These are phyloP conservation scores for Phoebastria nigripes DNA, from an alignment of 2,797 vertebrate genomes.

Conservation along the genomic window DNA sequence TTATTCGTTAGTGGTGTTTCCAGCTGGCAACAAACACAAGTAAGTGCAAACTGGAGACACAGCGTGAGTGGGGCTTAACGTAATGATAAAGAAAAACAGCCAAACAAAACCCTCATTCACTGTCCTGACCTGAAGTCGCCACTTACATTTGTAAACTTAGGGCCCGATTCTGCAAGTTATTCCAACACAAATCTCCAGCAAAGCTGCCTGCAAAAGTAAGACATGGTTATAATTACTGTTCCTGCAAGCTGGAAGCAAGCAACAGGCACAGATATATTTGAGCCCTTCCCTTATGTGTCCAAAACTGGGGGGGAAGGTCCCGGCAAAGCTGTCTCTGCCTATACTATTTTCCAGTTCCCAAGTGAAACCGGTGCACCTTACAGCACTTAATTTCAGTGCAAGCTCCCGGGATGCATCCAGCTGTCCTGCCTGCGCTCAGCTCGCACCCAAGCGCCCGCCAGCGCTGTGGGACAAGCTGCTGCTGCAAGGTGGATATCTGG, in stretches of 20 bases:
- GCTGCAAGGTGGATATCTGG: neutral
- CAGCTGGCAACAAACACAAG: slow-evolving; percentile 56
- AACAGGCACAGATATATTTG: neutral
- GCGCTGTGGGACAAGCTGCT: neutral
- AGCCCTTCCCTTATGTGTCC: neutral
- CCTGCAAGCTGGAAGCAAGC: neutral
- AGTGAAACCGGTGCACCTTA: neutral
- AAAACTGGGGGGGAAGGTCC: neutral
- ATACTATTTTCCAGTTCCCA: neutral
- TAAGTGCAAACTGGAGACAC: slow-evolving; percentile 41
- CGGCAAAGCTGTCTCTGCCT: neutral
- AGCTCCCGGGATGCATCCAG: neutral
- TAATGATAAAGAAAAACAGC: slow-evolving; percentile 57
- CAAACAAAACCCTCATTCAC: slow-evolving; percentile 53
- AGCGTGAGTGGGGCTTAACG: slow-evolving; percentile 19
- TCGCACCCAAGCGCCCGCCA: neutral
- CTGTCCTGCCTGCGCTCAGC: neutral
- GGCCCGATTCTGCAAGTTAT: neutral
- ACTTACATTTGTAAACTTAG: neutral
- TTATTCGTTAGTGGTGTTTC: slow-evolving; percentile 45
- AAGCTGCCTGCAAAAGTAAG: neutral
- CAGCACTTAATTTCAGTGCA: neutral
- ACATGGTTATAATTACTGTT: neutral
- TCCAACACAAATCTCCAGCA: neutral
- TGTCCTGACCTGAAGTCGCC: neutral